These are phyloP conservation scores for Microtus montanus DNA, from an alignment of 2,113 vertebrate species.

Conservation along the genomic window DNA sequence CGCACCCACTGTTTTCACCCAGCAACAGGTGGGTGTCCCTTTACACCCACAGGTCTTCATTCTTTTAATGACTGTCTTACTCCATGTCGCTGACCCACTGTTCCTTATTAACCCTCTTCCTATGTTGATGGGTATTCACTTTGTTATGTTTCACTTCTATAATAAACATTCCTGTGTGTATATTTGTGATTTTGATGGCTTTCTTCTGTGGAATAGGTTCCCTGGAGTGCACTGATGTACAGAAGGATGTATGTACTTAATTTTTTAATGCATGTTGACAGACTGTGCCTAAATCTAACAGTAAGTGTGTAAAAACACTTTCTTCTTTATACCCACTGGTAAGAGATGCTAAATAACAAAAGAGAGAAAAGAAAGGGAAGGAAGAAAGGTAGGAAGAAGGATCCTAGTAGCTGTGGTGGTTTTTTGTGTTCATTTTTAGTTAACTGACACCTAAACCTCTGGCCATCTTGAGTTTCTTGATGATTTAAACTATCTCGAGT, in stretches of 20 bases:
- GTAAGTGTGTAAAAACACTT: slow-evolving; percentile 12
- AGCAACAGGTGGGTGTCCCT: background rate
- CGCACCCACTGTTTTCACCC: slow-evolving; percentile 19
- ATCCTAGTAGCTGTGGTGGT: background rate
- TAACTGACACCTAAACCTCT: slow-evolving; percentile 3
- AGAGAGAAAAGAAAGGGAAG: background rate
- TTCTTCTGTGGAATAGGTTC: slow-evolving; percentile 10
- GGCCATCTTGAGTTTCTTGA: background rate
- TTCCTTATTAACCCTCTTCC: background rate
- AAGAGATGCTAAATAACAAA: background rate
- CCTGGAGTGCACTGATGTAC: slow-evolving; percentile 1
- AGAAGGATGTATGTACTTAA: background rate
- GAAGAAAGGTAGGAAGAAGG: background rate
- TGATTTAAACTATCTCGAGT: slow-evolving; percentile 21
- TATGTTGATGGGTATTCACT: background rate
- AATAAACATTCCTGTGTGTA: background rate
- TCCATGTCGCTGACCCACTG: background rate
- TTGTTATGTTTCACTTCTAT: slow-evolving; percentile 31
- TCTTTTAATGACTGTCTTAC: slow-evolving; percentile 24
- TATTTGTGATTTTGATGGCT: background rate
- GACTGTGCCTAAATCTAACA: slow-evolving; percentile 25
- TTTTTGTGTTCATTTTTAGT: slow-evolving; percentile 48
- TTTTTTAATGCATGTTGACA: slow-evolving; percentile 1
- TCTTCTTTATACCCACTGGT: slow-evolving; percentile 15
- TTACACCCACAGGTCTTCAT: background rate